Conservation (phyloP, 2,113 vertebrate genomes). For the Chaenogobius annularis region DNA sequence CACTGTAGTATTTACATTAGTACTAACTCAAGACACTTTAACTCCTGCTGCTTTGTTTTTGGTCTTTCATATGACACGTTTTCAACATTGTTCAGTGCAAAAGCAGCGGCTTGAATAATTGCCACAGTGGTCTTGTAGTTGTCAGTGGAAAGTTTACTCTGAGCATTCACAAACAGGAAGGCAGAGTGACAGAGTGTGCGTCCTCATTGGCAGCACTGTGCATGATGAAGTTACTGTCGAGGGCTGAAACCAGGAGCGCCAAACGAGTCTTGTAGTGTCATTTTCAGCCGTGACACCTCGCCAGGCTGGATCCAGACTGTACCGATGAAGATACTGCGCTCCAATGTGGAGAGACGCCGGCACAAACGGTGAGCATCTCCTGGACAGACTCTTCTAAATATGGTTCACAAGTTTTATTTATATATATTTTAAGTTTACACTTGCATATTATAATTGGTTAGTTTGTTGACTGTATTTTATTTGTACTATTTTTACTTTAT, state of each 20-base stretch:
- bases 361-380: conserved; percentile 46
- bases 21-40: not conserved
- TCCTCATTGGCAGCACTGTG: conserved; percentile 57
- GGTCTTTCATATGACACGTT: too few species aligned
- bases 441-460: not conserved
- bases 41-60: not conserved
- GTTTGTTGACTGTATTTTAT: not conserved
- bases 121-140: conserved; percentile 60
- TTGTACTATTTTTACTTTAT: too few species aligned
- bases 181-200: conserved; percentile 57
- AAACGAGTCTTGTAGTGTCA: conserved; percentile 16
- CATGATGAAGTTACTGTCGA: conserved; percentile 58
- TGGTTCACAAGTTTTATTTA: not conserved
- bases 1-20: too few species aligned
- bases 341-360: conserved; percentile 1
- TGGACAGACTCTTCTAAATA: too few species aligned
- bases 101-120: conserved; percentile 4
- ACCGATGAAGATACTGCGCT: conserved; percentile 18
- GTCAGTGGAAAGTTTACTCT: conserved; percentile 88
- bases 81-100: not conserved
- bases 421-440: too few species aligned
- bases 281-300: conserved; percentile 49
- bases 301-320: conserved; percentile 26
- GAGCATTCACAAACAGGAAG: conserved; percentile 87
- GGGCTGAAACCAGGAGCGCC: conserved; percentile 49